phyloP scores from a whole-genome alignment of 2,797 vertebrate species.

The Enteromius anoplus region DNA sequence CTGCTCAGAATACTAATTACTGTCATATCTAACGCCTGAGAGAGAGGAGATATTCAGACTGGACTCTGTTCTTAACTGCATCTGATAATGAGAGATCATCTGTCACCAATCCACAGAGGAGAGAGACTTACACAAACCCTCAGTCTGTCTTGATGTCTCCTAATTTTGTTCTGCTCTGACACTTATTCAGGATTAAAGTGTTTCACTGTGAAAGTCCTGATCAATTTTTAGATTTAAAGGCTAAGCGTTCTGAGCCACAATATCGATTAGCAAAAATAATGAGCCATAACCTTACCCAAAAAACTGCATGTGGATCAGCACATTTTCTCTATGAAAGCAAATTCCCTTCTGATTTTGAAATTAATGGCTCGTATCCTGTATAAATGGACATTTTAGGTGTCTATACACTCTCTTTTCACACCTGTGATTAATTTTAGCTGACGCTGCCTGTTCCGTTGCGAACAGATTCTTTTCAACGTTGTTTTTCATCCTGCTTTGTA shows the following conservation, averaged over 20 bases:
- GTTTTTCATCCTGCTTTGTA: slow-evolving; percentile 12
- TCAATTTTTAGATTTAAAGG: background rate
- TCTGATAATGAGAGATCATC: slow-evolving; percentile 34
- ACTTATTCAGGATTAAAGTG: background rate
- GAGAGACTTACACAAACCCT: slow-evolving; percentile 4
- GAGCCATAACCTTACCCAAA: background rate
- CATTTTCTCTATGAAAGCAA: background rate
- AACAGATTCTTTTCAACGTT: slow-evolving; percentile 20
- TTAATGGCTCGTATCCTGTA: background rate
- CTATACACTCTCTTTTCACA: background rate
- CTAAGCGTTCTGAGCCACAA: background rate
- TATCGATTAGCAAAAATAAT: background rate
- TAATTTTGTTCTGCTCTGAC: slow-evolving; percentile 2
- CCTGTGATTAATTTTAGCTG: slow-evolving; percentile 16
- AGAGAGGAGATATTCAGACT: slow-evolving; percentile 8
- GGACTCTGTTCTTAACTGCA: slow-evolving; percentile 34
- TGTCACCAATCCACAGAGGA: slow-evolving; percentile 16
- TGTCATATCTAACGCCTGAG: background rate
- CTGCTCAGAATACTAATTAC: slow-evolving; percentile 51
- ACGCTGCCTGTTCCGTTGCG: background rate
- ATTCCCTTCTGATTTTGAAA: background rate
- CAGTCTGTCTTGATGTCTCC: background rate
- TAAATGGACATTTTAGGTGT: slow-evolving; percentile 10
- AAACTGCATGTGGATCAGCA: background rate
- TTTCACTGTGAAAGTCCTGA: background rate